phyloP scores from a whole-genome alignment of 2,888 invertebrate species.

The Metellina segmentata region DNA sequence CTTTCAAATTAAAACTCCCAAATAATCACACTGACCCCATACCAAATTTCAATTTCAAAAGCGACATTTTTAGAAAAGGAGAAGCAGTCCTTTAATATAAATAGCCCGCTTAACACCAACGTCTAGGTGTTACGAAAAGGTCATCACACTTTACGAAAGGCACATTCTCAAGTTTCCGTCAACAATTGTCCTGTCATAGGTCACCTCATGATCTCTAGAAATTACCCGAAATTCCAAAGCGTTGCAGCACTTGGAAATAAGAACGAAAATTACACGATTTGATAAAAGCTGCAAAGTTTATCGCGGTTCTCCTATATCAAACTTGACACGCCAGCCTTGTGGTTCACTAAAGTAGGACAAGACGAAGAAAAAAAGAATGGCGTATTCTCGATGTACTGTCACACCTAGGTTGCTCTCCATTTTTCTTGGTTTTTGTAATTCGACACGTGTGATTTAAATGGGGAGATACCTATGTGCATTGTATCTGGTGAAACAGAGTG shows the following conservation, averaged over 20 bases:
- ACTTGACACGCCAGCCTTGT: background rate
- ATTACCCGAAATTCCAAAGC: background rate
- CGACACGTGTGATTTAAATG: too few relatives aligned
- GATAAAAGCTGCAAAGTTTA: background rate
- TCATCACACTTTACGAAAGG: background rate
- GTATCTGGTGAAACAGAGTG: too few relatives aligned
- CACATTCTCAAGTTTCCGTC: background rate
- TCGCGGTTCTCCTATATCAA: conserved; percentile 12
- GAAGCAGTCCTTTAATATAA: too few relatives aligned
- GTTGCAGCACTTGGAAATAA: background rate
- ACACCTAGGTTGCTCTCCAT: too few relatives aligned
- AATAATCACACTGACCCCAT: too few relatives aligned
- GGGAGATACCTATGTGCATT: too few relatives aligned
- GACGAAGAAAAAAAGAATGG: background rate
- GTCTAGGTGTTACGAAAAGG: background rate
- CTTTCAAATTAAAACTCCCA: too few relatives aligned
- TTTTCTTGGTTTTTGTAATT: too few relatives aligned
- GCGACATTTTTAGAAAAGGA: too few relatives aligned
- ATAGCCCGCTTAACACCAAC: too few relatives aligned
- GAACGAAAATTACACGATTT: background rate
- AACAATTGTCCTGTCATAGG: conserved; percentile 11
- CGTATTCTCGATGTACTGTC: too few relatives aligned
- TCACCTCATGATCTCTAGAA: conserved; percentile 11
- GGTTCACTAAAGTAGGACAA: background rate
- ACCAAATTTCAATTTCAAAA: too few relatives aligned